phyloP scores from a whole-genome alignment of 2,888 invertebrate genomes.

The Drosophila flavopinicola region DNA sequence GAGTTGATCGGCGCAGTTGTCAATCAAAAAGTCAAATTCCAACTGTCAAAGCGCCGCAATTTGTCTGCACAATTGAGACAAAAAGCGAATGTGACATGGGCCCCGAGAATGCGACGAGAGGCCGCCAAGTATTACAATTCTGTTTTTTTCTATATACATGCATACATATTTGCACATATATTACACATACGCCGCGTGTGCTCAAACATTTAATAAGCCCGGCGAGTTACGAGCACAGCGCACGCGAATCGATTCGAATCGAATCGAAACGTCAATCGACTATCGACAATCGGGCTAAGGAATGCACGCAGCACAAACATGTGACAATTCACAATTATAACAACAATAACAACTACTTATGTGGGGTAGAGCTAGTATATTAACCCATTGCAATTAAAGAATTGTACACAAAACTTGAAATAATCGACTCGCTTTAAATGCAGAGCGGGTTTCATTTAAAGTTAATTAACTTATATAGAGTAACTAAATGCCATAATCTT shows the following conservation, averaged over 20 bases:
- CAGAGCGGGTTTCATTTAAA: neutral
- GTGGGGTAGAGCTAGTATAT: conserved; percentile 8
- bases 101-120: conserved; percentile 34
- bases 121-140: conserved; percentile 33
- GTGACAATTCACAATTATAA: conserved; percentile 33
- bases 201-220: conserved; percentile 48
- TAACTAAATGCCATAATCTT: neutral
- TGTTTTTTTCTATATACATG: neutral
- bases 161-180: conserved; percentile 10
- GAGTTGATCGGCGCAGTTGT: conserved; percentile 62
- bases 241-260: conserved; percentile 39
- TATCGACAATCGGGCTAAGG: conserved; percentile 22
- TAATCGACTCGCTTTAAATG: neutral
- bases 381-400: conserved; percentile 27
- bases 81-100: conserved; percentile 77
- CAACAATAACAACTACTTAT: conserved; percentile 10
- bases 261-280: conserved; percentile 19
- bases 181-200: conserved; percentile 69
- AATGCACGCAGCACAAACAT: conserved; percentile 32
- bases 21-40: conserved; percentile 80
- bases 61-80: conserved; percentile 74
- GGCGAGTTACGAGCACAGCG: conserved; percentile 29
- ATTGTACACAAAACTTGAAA: conserved; percentile 12
- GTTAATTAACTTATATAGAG: neutral
- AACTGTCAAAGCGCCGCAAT: conserved; percentile 71